Conservation (phyloP, 1,140 invertebrate species). For the Lucilia sericata region DNA sequence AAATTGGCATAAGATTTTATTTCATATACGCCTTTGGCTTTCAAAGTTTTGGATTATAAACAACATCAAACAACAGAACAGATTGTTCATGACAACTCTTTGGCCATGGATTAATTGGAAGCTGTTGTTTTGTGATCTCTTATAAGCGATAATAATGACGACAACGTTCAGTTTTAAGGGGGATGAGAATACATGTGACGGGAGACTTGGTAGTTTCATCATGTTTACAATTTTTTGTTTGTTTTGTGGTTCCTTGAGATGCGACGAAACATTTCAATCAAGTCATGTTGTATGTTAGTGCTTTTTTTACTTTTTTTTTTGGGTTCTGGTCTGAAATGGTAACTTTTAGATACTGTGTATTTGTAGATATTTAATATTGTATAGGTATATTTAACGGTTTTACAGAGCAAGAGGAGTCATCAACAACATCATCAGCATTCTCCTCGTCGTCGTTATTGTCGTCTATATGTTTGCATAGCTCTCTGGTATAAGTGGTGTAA, state of each 20-base stretch:
- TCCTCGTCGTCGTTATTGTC: neutral
- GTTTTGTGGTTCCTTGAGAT: neutral
- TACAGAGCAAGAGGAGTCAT: slow-evolving; percentile 15
- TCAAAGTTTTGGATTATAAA: neutral
- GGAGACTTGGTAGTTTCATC: neutral
- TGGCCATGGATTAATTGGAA: slow-evolving; percentile 44
- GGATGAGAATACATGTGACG: neutral
- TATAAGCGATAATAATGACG: slow-evolving; percentile 37
- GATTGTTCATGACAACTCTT: slow-evolving; percentile 35
- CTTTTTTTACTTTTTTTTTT: neutral
- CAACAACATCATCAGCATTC: neutral
- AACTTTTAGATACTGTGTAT: neutral
- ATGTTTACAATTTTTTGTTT: neutral
- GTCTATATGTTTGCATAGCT: neutral
- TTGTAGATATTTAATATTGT: neutral
- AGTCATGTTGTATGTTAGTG: slow-evolving; percentile 26
- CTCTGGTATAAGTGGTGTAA: slow-evolving; percentile 31
- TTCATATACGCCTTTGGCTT: slow-evolving; percentile 33
- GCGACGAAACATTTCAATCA: slow-evolving; percentile 46
- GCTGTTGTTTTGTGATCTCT: slow-evolving; percentile 43
- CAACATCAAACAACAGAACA: neutral
- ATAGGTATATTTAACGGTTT: slow-evolving; percentile 31
- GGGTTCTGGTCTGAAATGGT: neutral
- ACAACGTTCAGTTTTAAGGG: neutral
- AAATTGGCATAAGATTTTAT: slow-evolving; percentile 39